Percentiles rank a stretch among this genome's conserved stretches.
Conservation (phyloP, 2,888 invertebrate genomes). For the Salticus scenicus region DNA sequence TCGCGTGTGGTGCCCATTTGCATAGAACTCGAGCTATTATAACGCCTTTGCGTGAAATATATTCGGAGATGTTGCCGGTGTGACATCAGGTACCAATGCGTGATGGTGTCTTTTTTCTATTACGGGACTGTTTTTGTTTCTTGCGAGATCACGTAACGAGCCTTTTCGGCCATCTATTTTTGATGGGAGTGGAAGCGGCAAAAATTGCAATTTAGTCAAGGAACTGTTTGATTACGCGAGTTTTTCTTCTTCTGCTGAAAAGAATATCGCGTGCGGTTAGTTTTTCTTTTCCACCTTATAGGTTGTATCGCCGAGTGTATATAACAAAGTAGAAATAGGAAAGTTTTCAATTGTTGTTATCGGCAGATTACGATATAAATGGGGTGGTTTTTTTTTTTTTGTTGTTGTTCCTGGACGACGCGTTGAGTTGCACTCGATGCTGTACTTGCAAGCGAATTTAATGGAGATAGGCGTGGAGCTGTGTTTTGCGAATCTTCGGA, state of each 20-base stretch:
- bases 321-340: no score
- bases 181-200: not conserved
- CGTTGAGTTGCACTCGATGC: no score
- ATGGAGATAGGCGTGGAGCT: no score
- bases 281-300: not conserved
- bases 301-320: no score
- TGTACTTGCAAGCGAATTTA: no score
- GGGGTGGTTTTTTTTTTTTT: not conserved
- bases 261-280: not conserved
- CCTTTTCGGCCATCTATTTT: not conserved
- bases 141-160: not conserved
- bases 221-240: not conserved
- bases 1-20: not conserved
- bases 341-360: no score
- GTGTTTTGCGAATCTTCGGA: no score
- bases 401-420: no score
- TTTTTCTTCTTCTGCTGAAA: not conserved
- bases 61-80: not conserved
- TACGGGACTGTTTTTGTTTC: not conserved
- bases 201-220: constrained; percentile 1
- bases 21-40: not conserved
- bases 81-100: not conserved
- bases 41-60: not conserved
- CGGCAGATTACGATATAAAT: no score
- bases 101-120: not conserved